phyloP scores from a whole-genome alignment of 2,113 vertebrate genomes.

The Arothron firmamentum region DNA sequence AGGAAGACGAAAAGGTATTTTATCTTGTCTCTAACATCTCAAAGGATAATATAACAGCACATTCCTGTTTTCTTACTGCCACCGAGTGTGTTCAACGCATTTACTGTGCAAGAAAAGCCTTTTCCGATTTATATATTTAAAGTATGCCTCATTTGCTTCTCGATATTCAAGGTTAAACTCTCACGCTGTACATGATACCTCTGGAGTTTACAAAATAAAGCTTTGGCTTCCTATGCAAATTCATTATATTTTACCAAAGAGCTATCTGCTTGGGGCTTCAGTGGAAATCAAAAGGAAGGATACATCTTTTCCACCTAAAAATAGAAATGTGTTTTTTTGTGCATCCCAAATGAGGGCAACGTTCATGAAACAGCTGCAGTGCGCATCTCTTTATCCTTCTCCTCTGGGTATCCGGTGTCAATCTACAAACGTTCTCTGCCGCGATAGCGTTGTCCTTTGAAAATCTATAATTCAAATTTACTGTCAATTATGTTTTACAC shows the following conservation, averaged over 20 bases:
- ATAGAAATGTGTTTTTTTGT: conserved; percentile 38
- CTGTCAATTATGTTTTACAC: conserved; percentile 55
- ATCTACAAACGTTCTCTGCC: conserved; percentile 51
- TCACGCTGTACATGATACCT: not conserved
- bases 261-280: conserved; percentile 4
- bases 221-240: conserved; percentile 6
- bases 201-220: not conserved
- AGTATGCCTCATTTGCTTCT: not conserved
- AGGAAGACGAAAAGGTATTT: conserved; percentile 94
- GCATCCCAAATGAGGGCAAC: conserved; percentile 44
- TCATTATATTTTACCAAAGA: conserved; percentile 2
- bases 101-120: too few relatives aligned
- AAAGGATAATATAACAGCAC: conserved; percentile 34
- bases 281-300: conserved; percentile 19
- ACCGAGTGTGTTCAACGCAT: too few relatives aligned
- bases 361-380: conserved; percentile 42
- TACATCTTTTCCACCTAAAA: conserved; percentile 21
- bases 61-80: too few relatives aligned
- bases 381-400: conserved; percentile 41
- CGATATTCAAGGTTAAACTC: conserved; percentile 21
- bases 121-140: too few relatives aligned
- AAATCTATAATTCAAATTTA: conserved; percentile 61
- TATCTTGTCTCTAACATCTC: conserved; percentile 44
- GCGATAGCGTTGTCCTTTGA: conserved; percentile 48
- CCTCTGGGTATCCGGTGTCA: conserved; percentile 50